Evolutionary conservation across 2,113 vertebrate species (phyloP), one percentile per base, ranked within the genome.

Genomic region (Geococcyx californianus): DNA sequence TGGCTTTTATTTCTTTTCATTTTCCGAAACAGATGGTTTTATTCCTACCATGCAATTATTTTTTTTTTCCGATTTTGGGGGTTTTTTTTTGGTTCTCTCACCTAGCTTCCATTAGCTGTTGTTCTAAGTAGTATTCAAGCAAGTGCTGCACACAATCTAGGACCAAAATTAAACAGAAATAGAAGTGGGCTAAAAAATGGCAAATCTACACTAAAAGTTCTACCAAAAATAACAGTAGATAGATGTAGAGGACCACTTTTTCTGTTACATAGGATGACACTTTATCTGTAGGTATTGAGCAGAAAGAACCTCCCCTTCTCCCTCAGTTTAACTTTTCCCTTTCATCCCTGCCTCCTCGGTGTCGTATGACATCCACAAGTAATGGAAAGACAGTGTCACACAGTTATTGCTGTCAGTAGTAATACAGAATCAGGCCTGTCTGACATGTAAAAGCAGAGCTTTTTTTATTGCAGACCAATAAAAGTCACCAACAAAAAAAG

Each of bases 41-140:
- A 67, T 82, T 89, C n/a, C 54, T 24, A 68, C 44, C 25, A n/a
- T 14, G 44, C 51, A 34, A 3, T 40, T 90, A 88, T 55, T 79
- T 10, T 90, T 90, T 55, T 79, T 10, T 21, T 52, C 58, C 2
- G 4, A 20, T 72, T 7, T 47, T 38, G 18, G 33, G 7, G 23
- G 10, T 10, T 24, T 68, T 28, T 56, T 83, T 64, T 56, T n/a
- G 75, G 45, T 24, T 7, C 33, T 59, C 54, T 80, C 51, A 45
- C 77, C 42, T 84, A 89, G 79, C 12, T 95, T 80, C 80, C 62
- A 73, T 52, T 69, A 76, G 58, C 85, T 76, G 84, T 95, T 85
- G 54, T 83, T 90, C 55, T 15, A 55, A 17, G 1, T 28, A 49
- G 31, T 60, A 73, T 51, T 84, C 28, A 68, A 77, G 13, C 45